Percentiles rank a stretch among this genome's conserved stretches.
phyloP scores from a whole-genome alignment of 2,113 vertebrate genomes.

The Chamaetylas fuelleborni region DNA sequence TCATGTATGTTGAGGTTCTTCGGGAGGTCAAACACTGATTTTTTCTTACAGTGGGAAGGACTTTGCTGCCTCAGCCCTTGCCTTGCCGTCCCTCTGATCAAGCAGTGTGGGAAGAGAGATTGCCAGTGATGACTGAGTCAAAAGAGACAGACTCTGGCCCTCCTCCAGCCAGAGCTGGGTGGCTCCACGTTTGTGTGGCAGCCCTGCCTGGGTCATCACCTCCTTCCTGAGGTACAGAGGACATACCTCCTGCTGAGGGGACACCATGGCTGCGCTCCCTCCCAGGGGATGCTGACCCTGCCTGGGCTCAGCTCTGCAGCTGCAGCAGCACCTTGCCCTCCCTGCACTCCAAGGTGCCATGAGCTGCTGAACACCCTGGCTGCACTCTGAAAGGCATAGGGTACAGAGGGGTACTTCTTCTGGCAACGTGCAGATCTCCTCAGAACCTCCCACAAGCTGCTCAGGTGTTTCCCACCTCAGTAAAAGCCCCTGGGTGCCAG shows the following conservation, averaged over 20 bases:
- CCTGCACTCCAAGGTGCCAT: accelerated
- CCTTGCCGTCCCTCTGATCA: neutral
- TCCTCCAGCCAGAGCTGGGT: neutral
- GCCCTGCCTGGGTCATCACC: neutral
- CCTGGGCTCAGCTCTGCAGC: neutral
- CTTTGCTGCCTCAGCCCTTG: neutral
- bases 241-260: neutral
- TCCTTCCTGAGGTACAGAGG: neutral
- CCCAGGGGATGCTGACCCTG: neutral
- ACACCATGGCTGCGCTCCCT: accelerated
- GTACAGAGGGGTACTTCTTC: neutral
- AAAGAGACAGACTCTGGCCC: neutral
- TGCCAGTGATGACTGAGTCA: neutral
- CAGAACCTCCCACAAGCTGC: neutral
- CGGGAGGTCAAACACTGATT: neutral
- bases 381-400: neutral
- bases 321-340: neutral
- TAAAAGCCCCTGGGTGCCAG: neutral
- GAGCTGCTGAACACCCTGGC: accelerated
- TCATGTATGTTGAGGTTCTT: neutral
- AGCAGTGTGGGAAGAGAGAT: neutral
- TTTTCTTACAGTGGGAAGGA: neutral
- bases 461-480: neutral
- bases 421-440: neutral
- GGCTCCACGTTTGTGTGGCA: neutral